Percentiles rank a stretch among this genome's conserved stretches.
phyloP scores from a whole-genome alignment of 2,888 invertebrate species.

The Eulithis testata region DNA sequence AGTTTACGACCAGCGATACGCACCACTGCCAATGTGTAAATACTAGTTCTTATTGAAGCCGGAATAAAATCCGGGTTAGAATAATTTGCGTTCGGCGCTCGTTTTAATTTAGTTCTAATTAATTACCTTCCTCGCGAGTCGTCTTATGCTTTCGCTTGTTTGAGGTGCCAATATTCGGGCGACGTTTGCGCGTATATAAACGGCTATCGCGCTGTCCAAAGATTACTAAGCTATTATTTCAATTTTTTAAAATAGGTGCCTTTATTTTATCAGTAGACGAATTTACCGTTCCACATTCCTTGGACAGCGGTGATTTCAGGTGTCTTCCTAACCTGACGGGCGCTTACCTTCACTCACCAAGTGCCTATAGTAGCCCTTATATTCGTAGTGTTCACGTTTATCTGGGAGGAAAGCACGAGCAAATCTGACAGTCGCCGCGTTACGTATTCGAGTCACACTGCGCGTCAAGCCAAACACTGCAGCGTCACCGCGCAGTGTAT shows the following conservation, averaged over 20 bases:
- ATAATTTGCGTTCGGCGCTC: slow-evolving; percentile 58
- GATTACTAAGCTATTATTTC: not conserved
- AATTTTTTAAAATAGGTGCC: not conserved
- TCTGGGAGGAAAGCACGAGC: slow-evolving; percentile 35
- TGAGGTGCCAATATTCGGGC: slow-evolving; percentile 47
- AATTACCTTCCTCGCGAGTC: slow-evolving; percentile 46
- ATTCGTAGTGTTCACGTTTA: slow-evolving; percentile 67
- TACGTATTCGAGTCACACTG: too few relatives aligned
- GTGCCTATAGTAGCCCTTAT: slow-evolving; percentile 60
- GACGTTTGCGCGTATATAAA: slow-evolving; percentile 7
- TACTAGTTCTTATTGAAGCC: slow-evolving; percentile 56
- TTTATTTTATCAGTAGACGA: not conserved
- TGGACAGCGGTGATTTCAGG: slow-evolving; percentile 25
- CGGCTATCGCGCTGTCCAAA: slow-evolving; percentile 26
- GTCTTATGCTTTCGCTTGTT: slow-evolving; percentile 54
- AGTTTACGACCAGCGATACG: slow-evolving; percentile 74
- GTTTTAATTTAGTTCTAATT: slow-evolving; percentile 47
- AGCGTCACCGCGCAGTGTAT: too few relatives aligned
- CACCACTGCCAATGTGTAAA: slow-evolving; percentile 80
- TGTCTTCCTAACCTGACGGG: slow-evolving; percentile 38
- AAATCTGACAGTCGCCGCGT: too few relatives aligned
- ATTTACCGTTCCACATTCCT: slow-evolving; percentile 11
- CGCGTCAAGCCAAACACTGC: too few relatives aligned
- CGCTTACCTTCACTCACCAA: slow-evolving; percentile 56
- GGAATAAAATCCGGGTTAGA: slow-evolving; percentile 52